phyloP scores from a whole-genome alignment of 2,797 vertebrate genomes.

The Lepus oiostolus region DNA sequence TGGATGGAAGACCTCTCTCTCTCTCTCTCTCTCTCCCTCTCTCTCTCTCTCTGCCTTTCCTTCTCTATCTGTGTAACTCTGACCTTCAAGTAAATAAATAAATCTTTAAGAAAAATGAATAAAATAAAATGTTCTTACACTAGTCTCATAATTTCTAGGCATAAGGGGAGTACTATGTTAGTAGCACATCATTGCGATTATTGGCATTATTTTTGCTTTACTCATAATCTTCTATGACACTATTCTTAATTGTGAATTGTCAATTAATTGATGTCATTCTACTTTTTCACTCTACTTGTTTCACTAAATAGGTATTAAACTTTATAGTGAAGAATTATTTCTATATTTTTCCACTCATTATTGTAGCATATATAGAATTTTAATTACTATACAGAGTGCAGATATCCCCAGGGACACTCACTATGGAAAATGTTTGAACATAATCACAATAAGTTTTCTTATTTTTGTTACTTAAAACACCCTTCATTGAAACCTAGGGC shows the following conservation, averaged over 20 bases:
- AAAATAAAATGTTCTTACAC: neutral
- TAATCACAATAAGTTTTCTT: constrained; percentile 48
- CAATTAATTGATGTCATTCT: neutral
- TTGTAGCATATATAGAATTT: neutral
- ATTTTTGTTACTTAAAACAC: constrained; percentile 66
- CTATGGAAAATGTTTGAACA: constrained; percentile 43
- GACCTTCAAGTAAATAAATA: too few species aligned
- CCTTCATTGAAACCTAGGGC: constrained; percentile 24
- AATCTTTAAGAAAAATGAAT: too few species aligned
- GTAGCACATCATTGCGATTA: neutral
- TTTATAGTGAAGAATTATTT: neutral
- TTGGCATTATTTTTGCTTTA: neutral
- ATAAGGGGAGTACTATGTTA: neutral
- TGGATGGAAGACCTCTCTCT: too few species aligned
- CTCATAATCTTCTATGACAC: neutral
- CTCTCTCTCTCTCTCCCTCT: too few species aligned
- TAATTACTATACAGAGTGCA: constrained; percentile 55
- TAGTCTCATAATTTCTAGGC: neutral
- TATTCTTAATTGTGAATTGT: constrained; percentile 19
- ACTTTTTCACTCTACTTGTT: neutral
- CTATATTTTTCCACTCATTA: neutral
- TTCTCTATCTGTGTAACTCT: too few species aligned
- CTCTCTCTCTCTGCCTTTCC: too few species aligned
- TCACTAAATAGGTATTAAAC: neutral
- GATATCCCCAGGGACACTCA: constrained; percentile 8